Evolutionary conservation across 2,888 invertebrate species (phyloP).

Genomic region (Euclidia mi): DNA sequence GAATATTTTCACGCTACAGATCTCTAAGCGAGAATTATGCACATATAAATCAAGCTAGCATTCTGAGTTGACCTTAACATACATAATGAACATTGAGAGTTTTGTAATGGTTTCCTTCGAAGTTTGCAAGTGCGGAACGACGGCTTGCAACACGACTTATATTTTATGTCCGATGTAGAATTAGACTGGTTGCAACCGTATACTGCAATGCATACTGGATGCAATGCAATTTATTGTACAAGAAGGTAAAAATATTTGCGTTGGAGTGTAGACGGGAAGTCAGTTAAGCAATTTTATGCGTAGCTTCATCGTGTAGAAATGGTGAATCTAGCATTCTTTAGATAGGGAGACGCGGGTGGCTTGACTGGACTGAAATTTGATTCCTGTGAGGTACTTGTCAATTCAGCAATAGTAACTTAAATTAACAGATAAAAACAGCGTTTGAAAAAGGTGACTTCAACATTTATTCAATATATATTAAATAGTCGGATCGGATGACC

Average conservation of each 20-base stretch:
- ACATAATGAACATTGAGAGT: slow-evolving; percentile 36
- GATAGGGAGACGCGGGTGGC: too few species aligned
- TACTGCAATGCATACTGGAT: slow-evolving; percentile 4
- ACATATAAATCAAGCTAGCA: slow-evolving; percentile 11
- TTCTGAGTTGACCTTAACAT: slow-evolving; percentile 47
- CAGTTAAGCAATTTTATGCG: too few species aligned
- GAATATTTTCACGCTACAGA: slow-evolving; percentile 3
- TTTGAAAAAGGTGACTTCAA: too few species aligned
- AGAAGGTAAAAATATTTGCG: not conserved
- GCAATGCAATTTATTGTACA: not conserved
- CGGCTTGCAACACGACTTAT: slow-evolving; percentile 44
- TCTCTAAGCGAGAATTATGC: slow-evolving; percentile 11
- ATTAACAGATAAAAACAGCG: too few species aligned
- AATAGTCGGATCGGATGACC: too few species aligned
- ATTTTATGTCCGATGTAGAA: slow-evolving; percentile 20
- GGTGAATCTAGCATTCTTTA: too few species aligned
- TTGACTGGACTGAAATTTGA: too few species aligned
- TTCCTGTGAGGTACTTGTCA: too few species aligned
- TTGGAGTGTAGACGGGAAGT: too few species aligned
- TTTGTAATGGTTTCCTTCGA: slow-evolving; percentile 56
- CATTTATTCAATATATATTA: too few species aligned
- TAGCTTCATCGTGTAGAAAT: too few species aligned
- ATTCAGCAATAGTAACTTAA: too few species aligned
- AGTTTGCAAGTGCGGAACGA: slow-evolving; percentile 54
- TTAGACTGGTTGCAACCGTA: slow-evolving; percentile 17